Base-by-base conservation (phyloP, 2,113 vertebrate genomes). In the Talpa occidentalis region DNA sequence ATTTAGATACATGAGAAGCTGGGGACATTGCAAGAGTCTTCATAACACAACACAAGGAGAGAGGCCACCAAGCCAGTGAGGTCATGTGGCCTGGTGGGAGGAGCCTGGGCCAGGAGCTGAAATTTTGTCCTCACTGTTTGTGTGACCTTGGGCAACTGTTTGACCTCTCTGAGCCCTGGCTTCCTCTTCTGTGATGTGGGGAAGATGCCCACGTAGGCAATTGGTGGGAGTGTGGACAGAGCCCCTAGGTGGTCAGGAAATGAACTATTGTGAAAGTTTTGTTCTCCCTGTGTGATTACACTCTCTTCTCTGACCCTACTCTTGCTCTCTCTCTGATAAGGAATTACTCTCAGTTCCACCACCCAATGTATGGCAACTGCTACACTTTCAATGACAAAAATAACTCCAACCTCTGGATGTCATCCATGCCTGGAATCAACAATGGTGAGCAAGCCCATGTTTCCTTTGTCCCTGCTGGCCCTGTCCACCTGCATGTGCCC, bases 301-400 rank as follows among this genome's bases (percentile, higher is more conserved):
- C n/a, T 88, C 32, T 95, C 35, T n/a, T n/a, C 96, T 91, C 70
- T 94, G 72, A 95, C 32, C 17, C 47, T 62, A 0, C 37, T 96
- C 78, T 62, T 22, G 77, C 30, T 92, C 1, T 86, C 54, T 72
- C 93, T 69, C 84, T 82, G n/a, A 26, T 62, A 74, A 99, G 98
- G 97, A 98, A 98, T 96, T 99, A 98, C 0, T 98, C 98, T 17
- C 98, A 98, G 54, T 99, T 99, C 95, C 98, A 99, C 94, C 98
- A 99, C 62, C 98, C 98, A 0, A 94, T 99, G 70, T 99, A 99
- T 12, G 98, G 98, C 47, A 99, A 98, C 94, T 99, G 98, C 97
- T 99, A 99, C 32, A 99, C 98, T 14, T 98, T 99, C 95, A 99
- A 99, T 0, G 97, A 98, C 91, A 98, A 98, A 95, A 98, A 96